Conservation (phyloP, 2,888 invertebrate genomes). For the Arge pagana region DNA sequence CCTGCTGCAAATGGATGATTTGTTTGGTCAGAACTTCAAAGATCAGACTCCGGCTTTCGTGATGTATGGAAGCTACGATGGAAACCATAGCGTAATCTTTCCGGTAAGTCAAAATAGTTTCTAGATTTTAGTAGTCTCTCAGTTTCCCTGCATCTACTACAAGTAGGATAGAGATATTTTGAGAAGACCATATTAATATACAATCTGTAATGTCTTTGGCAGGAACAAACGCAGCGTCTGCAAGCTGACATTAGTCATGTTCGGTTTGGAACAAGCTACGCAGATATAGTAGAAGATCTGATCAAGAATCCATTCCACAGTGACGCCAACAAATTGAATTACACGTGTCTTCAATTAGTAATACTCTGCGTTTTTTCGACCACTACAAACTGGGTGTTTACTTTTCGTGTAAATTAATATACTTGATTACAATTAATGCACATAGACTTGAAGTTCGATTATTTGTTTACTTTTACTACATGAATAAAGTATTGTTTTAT, state of each 20-base stretch:
- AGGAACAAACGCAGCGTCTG: conserved; percentile 39
- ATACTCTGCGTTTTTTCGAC: not conserved
- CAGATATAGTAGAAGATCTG: conserved; percentile 33
- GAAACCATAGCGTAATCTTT: conserved; percentile 68
- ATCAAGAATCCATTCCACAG: conserved; percentile 23
- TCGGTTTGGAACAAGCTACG: conserved; percentile 30
- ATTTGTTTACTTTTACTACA: too few species aligned
- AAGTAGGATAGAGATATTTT: not conserved
- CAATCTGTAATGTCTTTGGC: conserved; percentile 16
- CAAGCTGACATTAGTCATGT: conserved; percentile 31
- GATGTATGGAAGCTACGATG: conserved; percentile 73
- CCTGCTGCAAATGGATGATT: conserved; percentile 69
- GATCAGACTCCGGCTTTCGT: conserved; percentile 68
- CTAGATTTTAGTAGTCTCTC: too few species aligned
- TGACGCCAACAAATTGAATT: not conserved
- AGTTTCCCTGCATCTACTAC: too few species aligned
- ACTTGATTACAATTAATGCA: not conserved
- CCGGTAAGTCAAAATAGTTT: conserved; percentile 56
- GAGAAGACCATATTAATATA: not conserved
- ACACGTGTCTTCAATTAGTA: not conserved
- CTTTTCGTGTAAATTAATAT: not conserved
- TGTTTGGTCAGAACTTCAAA: conserved; percentile 69
- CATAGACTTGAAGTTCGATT: not conserved
- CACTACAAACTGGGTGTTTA: not conserved
- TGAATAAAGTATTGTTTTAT: too few species aligned